Evolutionary conservation across 2,797 vertebrate species (phyloP).

Genomic region (Eulemur albifrons): DNA sequence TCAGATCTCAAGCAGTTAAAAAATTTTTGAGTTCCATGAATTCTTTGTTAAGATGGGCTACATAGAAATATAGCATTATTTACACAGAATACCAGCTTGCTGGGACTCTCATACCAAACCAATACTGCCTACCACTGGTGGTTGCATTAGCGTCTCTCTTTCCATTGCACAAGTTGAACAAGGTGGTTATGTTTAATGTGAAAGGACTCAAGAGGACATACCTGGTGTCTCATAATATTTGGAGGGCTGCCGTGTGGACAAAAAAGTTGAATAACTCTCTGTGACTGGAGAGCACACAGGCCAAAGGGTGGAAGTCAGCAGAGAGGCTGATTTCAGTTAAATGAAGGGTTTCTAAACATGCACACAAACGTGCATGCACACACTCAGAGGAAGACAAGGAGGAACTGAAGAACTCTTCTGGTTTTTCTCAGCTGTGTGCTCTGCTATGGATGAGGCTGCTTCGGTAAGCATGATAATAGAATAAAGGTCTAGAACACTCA

Average conservation of each 20-base stretch:
- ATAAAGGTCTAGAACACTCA: not conserved
- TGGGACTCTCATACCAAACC: not conserved
- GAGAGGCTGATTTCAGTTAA: not conserved
- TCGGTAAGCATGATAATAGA: not conserved
- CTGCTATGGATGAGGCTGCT: not conserved
- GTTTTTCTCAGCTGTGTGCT: not conserved
- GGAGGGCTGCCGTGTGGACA: not conserved
- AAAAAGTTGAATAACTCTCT: not conserved
- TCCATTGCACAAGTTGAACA: not conserved
- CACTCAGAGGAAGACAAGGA: not conserved
- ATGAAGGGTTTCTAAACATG: not conserved
- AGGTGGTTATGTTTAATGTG: not conserved
- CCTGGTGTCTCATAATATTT: not conserved
- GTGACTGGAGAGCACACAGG: not conserved
- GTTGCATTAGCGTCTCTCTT: not conserved
- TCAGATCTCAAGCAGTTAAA: not conserved
- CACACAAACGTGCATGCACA: not conserved
- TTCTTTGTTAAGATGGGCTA: not conserved
- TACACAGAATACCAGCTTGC: not conserved
- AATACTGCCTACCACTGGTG: not conserved
- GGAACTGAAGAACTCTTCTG: not conserved
- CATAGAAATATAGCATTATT: not conserved
- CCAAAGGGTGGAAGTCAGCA: not conserved
- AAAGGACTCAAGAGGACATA: not conserved
- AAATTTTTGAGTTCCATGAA: not conserved